Base-by-base conservation (phyloP, 2,888 invertebrate genomes). In the Brenthis ino region DNA sequence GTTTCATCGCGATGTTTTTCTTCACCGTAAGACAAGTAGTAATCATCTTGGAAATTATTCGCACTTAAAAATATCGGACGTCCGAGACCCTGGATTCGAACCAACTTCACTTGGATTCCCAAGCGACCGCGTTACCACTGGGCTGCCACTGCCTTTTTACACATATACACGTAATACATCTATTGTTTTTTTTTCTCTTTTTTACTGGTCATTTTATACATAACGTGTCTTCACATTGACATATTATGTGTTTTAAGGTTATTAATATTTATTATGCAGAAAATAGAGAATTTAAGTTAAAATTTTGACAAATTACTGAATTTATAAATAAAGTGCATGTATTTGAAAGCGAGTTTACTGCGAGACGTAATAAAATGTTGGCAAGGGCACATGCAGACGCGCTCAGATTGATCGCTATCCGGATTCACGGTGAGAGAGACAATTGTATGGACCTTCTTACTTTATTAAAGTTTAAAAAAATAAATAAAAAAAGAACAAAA, bases 321-420 rank as follows among this genome's bases (percentile, higher is more conserved):
- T 33, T 54, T 53, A 58, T 55, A 55, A 55, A 60, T 60, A 58
- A 58, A 53, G 20, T 53, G n/a, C 8, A 24, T 16, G 55, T 67
- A 64, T 58, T 43, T 63, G 48, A 61, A 69, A 55, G 57, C 57
- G 51, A 70, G 65, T 70, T 72, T 51, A 65, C 85, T 84, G 82
- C 80, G 80, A 81, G 82, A 80, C 74, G 83, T 83, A 85, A 86
- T 87, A 85, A 86, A 86, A 87, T 83, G 86, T 82, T 77, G 70
- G 77, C 78, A 76, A 76, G 80, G 78, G 84, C 82, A 80, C 81
- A 83, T 81, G 80, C 84, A 76, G 83, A 83, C 82, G 81, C 81
- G 79, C 84, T 80, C 82, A 82, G 80, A 83, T 82, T 84, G 88
- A 89, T 89, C 83, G 79, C 80, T 85, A 88, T 88, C 87, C 81